phyloP scores from a whole-genome alignment of 1,140 invertebrate species.

The Geopemphigus sp. region DNA sequence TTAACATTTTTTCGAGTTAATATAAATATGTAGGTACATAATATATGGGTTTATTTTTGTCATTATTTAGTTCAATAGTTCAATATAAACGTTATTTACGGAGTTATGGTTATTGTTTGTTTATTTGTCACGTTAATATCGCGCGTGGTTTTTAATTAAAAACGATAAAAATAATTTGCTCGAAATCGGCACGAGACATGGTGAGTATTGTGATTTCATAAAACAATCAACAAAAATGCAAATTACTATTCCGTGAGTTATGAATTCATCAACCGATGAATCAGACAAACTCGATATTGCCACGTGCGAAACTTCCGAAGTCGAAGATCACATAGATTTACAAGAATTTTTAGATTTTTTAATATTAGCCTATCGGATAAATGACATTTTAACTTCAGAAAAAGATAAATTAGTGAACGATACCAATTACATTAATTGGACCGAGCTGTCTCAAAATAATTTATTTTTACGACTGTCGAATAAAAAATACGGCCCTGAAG shows the following conservation, averaged over 20 bases:
- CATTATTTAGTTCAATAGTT: conserved; percentile 23
- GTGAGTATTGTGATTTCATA: background rate
- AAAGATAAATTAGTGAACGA: conserved; percentile 57
- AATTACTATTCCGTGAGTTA: conserved; percentile 22
- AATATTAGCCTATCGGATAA: conserved; percentile 67
- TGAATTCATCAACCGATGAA: conserved; percentile 40
- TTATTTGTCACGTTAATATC: background rate
- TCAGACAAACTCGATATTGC: conserved; percentile 6
- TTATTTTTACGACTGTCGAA: conserved; percentile 56
- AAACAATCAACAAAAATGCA: conserved; percentile 15
- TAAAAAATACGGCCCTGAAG: conserved; percentile 51
- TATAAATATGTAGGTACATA: too few species aligned
- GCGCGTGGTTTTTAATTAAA: background rate
- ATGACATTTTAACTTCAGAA: conserved; percentile 54
- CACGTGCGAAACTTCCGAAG: background rate
- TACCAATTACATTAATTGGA: conserved; percentile 63
- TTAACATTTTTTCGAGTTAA: conserved; percentile 16
- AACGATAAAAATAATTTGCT: background rate
- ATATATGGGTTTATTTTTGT: background rate
- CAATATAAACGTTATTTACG: background rate
- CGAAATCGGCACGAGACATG: background rate
- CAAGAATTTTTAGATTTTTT: conserved; percentile 71
- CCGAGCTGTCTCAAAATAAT: conserved; percentile 58
- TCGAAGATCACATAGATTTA: background rate
- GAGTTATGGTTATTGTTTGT: background rate